phyloP scores from a whole-genome alignment of 2,888 invertebrate species.

The Polia nebulosa region DNA sequence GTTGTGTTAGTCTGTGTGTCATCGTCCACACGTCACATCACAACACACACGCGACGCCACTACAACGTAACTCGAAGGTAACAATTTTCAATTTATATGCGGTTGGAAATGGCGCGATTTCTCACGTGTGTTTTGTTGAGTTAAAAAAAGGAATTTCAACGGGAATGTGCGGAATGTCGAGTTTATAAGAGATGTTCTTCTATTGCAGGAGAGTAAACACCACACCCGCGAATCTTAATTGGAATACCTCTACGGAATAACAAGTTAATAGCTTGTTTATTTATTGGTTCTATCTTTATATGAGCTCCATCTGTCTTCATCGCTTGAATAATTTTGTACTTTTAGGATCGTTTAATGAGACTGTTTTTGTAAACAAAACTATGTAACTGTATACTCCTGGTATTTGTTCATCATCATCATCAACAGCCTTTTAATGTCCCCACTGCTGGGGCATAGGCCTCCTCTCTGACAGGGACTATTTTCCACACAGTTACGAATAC shows the following conservation, averaged over 20 bases:
- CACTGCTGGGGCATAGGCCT: no score
- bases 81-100: slow-evolving; percentile 57
- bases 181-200: slow-evolving; percentile 28
- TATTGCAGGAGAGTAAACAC: slow-evolving; percentile 3
- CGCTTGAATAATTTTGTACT: no score
- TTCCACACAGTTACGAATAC: no score
- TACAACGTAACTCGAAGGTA: slow-evolving; percentile 10
- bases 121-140: slow-evolving; percentile 43
- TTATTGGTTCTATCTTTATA: neutral
- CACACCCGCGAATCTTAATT: slow-evolving; percentile 10
- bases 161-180: slow-evolving; percentile 32
- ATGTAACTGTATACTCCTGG: no score
- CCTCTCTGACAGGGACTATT: no score
- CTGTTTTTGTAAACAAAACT: no score
- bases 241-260: slow-evolving; percentile 5
- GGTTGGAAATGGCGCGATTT: slow-evolving; percentile 30
- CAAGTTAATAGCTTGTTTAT: neutral
- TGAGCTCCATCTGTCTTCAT: neutral
- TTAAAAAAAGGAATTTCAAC: slow-evolving; percentile 53
- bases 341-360: no score
- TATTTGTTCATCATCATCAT: no score
- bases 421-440: no score
- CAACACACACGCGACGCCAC: slow-evolving; percentile 5
- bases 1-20: slow-evolving; percentile 24
- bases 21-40: neutral